Evolutionary conservation across 2,888 invertebrate genomes (phyloP), one percentile per base, ranked within the genome.

Genomic region (Lydus trimaculatus): DNA sequence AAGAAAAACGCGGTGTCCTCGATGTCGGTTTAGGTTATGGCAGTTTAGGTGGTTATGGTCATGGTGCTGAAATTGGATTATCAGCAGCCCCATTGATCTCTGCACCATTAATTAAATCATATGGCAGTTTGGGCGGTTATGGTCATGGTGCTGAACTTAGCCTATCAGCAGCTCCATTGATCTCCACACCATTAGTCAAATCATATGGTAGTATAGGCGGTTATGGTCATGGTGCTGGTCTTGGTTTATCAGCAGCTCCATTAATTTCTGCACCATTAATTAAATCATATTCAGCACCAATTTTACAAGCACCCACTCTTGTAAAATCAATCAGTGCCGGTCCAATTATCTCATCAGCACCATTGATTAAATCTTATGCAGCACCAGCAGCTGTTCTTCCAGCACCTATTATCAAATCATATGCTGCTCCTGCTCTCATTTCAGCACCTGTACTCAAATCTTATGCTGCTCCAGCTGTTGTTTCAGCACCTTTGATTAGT

Each of bases 1-100:
- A 75, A 58, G 74, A 76, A 39, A 75, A 75, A 63, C 73, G 76
- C 31, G 75, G 75, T 8, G 48, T 76, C 64, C 63, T 72, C n/a
- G 76, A 72, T 39, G 59, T 72, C 2, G 80, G 76, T n/a, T 68
- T 77, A 23, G 79, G 79, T 43, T 74, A 77, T 59, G 74, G 64
- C 4, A 25, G 71, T 52, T 59, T 65, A 13, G 72, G 74, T 6
- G 69, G 73, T 15, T 69, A 67, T 31, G 75, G 73, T 25, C 66
- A 58, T 31, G 61, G 33, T 58, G 59, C 31, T n/a, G 36, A 25
- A 9, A 58, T 70, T 33, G 63, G 63, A 31, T 23, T 63, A 58
- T 65, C 65, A 58, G 69, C 73, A 13, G 72, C 73, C 33, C 75
- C 76, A 15, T 64, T 75, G n/a, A n/a, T n/a, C n/a, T n/a, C n/a